phyloP scores from a whole-genome alignment of 2,888 invertebrate genomes.

The Octodonta nipae region DNA sequence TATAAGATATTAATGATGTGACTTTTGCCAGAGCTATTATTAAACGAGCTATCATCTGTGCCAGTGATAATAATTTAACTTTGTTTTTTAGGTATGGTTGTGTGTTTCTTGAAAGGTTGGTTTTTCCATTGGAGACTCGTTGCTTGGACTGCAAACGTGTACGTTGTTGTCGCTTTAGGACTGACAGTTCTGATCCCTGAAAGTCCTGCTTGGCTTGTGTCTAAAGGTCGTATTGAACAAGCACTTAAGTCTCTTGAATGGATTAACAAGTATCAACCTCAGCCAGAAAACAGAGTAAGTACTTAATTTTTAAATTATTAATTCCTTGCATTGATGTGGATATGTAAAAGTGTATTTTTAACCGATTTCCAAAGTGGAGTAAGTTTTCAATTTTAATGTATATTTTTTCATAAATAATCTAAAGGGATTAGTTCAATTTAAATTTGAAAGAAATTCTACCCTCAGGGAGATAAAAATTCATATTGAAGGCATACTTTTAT shows the following conservation, averaged over 20 bases:
- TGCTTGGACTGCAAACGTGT: constrained; percentile 42
- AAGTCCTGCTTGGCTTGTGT: constrained; percentile 46
- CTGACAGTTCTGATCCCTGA: constrained; percentile 43
- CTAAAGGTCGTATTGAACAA: constrained; percentile 41
- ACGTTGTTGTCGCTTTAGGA: constrained; percentile 39
- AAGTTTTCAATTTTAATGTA: no score
- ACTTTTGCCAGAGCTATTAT: no score
- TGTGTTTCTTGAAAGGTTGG: constrained; percentile 43
- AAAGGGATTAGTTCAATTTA: no score
- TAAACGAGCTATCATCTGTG: no score
- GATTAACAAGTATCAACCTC: constrained; percentile 37
- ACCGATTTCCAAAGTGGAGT: no score
- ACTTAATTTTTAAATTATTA: background rate
- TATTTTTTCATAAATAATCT: no score
- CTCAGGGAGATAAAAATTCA: background rate
- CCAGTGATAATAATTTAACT: no score
- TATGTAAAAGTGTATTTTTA: no score
- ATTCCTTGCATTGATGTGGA: background rate
- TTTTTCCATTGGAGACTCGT: constrained; percentile 42
- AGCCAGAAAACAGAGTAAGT: constrained; percentile 33
- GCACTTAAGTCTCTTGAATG: constrained; percentile 41
- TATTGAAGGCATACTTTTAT: background rate
- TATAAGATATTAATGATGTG: no score
- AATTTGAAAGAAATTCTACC: background rate
- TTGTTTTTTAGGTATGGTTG: constrained; percentile 46